Evolutionary conservation across 2,113 vertebrate genomes (phyloP).

Genomic region (Empidonax traillii): DNA sequence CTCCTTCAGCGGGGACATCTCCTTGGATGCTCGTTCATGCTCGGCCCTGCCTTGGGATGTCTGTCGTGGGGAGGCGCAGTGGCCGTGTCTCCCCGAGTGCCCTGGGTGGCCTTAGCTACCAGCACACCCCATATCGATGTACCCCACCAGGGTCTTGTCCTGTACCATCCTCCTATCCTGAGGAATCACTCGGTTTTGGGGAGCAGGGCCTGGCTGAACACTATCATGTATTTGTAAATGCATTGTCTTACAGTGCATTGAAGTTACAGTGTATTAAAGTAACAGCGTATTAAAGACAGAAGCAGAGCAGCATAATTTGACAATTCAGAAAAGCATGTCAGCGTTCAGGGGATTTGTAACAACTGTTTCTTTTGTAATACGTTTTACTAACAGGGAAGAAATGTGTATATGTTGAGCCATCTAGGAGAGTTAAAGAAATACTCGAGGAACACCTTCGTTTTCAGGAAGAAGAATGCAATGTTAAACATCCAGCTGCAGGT

Average conservation of each 20-base stretch:
- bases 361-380: neutral
- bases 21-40: neutral
- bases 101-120: neutral
- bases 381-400: constrained; percentile 64
- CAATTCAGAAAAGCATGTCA: rapidly evolving
- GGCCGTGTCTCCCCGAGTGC: rapidly evolving
- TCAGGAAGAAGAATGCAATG: constrained; percentile 53
- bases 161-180: neutral
- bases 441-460: constrained; percentile 74
- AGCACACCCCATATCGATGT: rapidly evolving
- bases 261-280: neutral
- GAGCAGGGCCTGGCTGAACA: neutral
- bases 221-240: rapidly evolving
- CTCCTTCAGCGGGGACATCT: neutral
- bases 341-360: neutral
- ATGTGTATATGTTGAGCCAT: constrained; percentile 66
- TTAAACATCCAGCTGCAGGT: constrained; percentile 72
- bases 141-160: neutral
- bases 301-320: neutral
- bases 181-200: rapidly evolving
- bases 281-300: neutral
- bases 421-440: constrained; percentile 76
- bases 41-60: neutral
- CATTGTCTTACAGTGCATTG: neutral
- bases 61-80: rapidly evolving